These are phyloP conservation scores for Sarcophaga variegata DNA, from an alignment of 2,888 invertebrate species.

Conservation along the genomic window DNA sequence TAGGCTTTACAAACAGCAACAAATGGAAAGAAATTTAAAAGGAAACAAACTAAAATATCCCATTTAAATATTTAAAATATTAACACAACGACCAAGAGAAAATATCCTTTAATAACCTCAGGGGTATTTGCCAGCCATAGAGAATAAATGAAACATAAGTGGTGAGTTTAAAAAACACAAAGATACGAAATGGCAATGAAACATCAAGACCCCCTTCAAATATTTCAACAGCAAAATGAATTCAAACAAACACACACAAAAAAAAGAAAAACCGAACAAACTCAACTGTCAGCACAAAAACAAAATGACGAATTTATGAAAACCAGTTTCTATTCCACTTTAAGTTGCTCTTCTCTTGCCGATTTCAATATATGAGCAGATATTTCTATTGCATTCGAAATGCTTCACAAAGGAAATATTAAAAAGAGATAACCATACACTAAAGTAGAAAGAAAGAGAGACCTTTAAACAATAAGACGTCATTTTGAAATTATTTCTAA, in stretches of 20 bases:
- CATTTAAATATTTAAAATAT: not conserved
- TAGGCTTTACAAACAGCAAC: not conserved
- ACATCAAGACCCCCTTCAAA: conserved; percentile 10
- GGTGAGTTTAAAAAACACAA: conserved; percentile 30
- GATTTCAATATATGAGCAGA: not conserved
- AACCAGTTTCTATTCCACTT: conserved; percentile 41
- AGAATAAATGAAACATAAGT: conserved; percentile 16
- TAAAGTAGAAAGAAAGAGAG: conserved; percentile 54
- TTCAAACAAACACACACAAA: not conserved
- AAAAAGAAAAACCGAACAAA: conserved; percentile 25
- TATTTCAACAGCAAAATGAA: not conserved
- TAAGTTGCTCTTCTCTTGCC: not conserved
- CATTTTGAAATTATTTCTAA: conserved; percentile 70
- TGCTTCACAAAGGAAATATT: not conserved
- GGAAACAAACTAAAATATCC: not conserved
- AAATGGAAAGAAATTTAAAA: not conserved
- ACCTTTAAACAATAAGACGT: conserved; percentile 56
- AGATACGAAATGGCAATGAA: conserved; percentile 38
- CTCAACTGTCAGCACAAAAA: conserved; percentile 79
- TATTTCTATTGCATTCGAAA: not conserved
- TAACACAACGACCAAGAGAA: not conserved
- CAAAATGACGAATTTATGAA: conserved; percentile 80
- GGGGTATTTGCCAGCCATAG: not conserved
- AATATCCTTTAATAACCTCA: conserved; percentile 34
- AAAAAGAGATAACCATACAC: not conserved